These are phyloP conservation scores for Caloenas nicobarica DNA, from an alignment of 2,113 vertebrate genomes.

Conservation along the genomic window DNA sequence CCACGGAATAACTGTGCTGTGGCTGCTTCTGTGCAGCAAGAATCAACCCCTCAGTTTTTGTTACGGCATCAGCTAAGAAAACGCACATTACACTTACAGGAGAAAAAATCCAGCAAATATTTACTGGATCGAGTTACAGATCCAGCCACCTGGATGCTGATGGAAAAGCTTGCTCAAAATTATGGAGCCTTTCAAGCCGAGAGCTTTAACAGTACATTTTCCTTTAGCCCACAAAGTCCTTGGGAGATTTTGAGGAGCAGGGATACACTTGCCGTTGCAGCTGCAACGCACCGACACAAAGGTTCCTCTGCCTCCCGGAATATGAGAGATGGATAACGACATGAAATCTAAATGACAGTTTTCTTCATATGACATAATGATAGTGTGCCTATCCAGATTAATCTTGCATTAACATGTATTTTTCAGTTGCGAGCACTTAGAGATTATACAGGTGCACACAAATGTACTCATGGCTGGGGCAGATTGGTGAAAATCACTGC, in stretches of 20 bases:
- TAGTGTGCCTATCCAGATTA: background rate
- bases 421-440: background rate
- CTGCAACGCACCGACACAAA: background rate
- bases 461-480: background rate
- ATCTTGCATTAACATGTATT: background rate
- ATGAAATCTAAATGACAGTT: background rate
- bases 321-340: background rate
- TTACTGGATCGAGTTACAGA: background rate
- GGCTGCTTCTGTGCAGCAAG: background rate
- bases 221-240: background rate
- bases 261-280: background rate
- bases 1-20: background rate
- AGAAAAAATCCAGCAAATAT: background rate
- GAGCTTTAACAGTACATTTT: background rate
- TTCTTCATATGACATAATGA: background rate
- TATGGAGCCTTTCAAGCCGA: background rate
- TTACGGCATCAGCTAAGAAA: background rate
- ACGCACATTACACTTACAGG: background rate
- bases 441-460: rapidly evolving
- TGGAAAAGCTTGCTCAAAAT: background rate
- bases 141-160: background rate
- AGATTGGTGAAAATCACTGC: background rate
- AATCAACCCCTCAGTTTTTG: background rate
- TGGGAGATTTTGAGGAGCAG: background rate
- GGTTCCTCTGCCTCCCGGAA: background rate